phyloP scores from a whole-genome alignment of 2,888 invertebrate species.

The Carcina quercana region DNA sequence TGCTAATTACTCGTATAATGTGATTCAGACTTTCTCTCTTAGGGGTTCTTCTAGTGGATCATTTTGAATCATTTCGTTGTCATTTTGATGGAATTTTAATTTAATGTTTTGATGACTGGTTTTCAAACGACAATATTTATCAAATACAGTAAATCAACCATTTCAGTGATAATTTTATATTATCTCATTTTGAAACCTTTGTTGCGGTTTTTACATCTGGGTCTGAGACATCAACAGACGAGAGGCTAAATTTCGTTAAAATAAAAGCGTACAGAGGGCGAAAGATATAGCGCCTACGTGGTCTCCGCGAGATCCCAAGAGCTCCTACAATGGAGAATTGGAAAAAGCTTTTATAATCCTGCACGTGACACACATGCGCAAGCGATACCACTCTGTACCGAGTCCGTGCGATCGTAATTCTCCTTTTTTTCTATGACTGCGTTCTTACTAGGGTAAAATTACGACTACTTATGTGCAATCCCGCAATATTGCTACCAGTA shows the following conservation, averaged over 20 bases:
- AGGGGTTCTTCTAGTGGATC: no score
- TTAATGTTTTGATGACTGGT: no score
- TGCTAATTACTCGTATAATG: no score
- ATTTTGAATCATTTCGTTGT: no score
- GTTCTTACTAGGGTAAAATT: conserved; percentile 22
- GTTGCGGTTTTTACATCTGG: no score
- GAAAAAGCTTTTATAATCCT: conserved; percentile 75
- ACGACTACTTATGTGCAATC: conserved; percentile 9
- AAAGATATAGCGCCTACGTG: conserved; percentile 74
- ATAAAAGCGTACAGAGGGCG: conserved; percentile 69
- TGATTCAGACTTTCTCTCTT: no score
- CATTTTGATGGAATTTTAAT: no score
- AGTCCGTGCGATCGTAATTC: conserved; percentile 26
- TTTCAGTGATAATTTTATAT: no score
- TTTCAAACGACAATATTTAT: no score
- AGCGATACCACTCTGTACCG: conserved; percentile 13
- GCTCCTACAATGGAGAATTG: conserved; percentile 68
- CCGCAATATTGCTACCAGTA: conserved; percentile 1
- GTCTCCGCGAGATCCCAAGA: conserved; percentile 58
- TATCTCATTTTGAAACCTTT: no score
- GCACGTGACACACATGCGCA: conserved; percentile 69
- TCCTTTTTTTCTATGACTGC: conserved; percentile 35
- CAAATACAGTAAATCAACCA: no score
- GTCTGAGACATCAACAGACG: no score
- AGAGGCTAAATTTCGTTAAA: conserved; percentile 72